Evolutionary conservation across 2,888 invertebrate genomes (phyloP).

Genomic region (Meliscaeva auricollis): DNA sequence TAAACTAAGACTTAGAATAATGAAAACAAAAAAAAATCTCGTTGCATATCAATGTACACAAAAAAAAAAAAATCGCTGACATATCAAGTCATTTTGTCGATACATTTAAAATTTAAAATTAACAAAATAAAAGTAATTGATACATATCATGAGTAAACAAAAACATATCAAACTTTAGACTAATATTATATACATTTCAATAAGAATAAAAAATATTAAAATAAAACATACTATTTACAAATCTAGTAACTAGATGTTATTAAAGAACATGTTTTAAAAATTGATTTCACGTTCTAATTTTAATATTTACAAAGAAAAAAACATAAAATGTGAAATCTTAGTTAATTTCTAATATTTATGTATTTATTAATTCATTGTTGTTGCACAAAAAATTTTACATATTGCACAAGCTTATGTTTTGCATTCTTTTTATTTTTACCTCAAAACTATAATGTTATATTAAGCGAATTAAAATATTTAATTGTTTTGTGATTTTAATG

Average conservation of each 20-base stretch:
- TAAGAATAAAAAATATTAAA: conserved; percentile 42
- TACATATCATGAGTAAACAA: conserved; percentile 64
- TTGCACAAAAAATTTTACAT: conserved; percentile 59
- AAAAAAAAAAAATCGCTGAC: conserved; percentile 13
- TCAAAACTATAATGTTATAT: background rate
- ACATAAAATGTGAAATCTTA: conserved; percentile 4
- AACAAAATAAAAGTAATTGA: conserved; percentile 35
- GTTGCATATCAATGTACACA: conserved; percentile 69
- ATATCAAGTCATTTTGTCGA: conserved; percentile 45
- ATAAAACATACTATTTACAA: conserved; percentile 63
- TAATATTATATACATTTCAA: conserved; percentile 49
- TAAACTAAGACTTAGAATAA: conserved; percentile 65
- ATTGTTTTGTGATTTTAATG: conserved; percentile 5
- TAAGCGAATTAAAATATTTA: conserved; percentile 2
- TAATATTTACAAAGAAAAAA: conserved; percentile 36
- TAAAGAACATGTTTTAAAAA: conserved; percentile 12
- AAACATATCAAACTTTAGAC: conserved; percentile 72
- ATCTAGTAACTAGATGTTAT: conserved; percentile 31
- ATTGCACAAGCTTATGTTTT: conserved; percentile 60
- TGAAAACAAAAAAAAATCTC: conserved; percentile 35
- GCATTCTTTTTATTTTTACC: background rate
- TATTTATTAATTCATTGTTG: conserved; percentile 48
- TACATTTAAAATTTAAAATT: conserved; percentile 24
- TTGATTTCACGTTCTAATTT: conserved; percentile 30
- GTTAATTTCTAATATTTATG: conserved; percentile 22